phyloP scores from a whole-genome alignment of 1,140 invertebrate genomes.

The Drosophila chauvacae region DNA sequence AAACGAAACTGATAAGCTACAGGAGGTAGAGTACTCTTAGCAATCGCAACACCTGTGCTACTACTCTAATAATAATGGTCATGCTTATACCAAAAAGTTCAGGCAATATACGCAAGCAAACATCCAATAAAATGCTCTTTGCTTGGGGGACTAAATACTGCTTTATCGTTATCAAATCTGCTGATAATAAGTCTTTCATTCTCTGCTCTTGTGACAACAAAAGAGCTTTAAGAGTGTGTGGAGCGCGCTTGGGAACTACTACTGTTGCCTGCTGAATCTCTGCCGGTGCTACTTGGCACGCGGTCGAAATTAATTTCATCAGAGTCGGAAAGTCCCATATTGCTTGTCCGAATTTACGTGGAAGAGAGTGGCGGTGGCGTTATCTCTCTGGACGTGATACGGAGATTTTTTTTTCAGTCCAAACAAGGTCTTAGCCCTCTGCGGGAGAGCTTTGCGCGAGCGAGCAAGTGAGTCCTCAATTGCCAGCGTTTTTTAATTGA shows the following conservation, averaged over 20 bases:
- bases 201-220: constrained; percentile 33
- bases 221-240: constrained; percentile 15
- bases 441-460: not conserved
- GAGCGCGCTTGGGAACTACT: not conserved
- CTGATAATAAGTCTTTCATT: not conserved
- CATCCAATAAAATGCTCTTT: constrained; percentile 3
- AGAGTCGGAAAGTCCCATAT: constrained; percentile 25
- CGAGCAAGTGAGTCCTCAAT: not conserved
- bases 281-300: not conserved
- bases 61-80: constrained; percentile 18
- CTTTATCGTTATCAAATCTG: constrained; percentile 15
- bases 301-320: constrained; percentile 28
- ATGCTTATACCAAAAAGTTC: constrained; percentile 29
- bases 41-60: not conserved
- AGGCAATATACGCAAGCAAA: constrained; percentile 4
- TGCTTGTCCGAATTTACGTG: not conserved
- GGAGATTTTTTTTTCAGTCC: constrained; percentile 7
- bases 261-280: not conserved
- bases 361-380: not conserved
- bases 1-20: constrained; percentile 6
- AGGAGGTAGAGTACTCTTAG: not conserved
- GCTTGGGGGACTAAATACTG: not conserved
- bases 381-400: constrained; percentile 10
- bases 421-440: constrained; percentile 14
- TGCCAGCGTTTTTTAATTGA: constrained; percentile 24